Conservation (phyloP, 2,113 vertebrate genomes). For the Urocynchramus pylzowi region DNA sequence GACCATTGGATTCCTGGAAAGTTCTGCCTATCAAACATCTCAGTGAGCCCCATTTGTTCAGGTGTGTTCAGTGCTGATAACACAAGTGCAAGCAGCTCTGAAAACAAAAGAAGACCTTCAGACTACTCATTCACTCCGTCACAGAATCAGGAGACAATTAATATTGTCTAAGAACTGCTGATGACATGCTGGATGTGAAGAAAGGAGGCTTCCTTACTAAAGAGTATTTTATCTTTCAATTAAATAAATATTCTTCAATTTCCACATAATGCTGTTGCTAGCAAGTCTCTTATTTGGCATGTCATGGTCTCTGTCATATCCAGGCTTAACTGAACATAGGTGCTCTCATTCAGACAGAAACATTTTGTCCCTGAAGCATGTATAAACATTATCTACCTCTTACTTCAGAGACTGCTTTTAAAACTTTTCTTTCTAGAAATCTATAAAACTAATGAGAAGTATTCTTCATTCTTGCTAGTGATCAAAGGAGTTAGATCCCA, state of each 20-base stretch:
- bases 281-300: background rate
- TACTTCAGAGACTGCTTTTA: background rate
- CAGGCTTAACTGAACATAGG: background rate
- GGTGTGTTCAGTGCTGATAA: conserved; percentile 30
- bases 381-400: background rate
- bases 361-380: background rate
- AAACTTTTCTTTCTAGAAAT: background rate
- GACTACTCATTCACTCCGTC: background rate
- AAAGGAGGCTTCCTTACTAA: background rate
- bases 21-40: background rate
- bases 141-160: background rate
- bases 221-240: background rate
- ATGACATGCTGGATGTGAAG: background rate
- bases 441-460: background rate
- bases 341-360: background rate
- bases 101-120: conserved; percentile 22
- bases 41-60: background rate
- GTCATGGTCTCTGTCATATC: background rate
- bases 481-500: background rate
- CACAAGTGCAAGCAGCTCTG: background rate
- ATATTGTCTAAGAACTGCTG: background rate
- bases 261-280: background rate
- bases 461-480: background rate
- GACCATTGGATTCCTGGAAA: conserved; percentile 25
- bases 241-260: background rate